Evolutionary conservation across 2,797 vertebrate species (phyloP).

Genomic region (Sebastes variabilis): DNA sequence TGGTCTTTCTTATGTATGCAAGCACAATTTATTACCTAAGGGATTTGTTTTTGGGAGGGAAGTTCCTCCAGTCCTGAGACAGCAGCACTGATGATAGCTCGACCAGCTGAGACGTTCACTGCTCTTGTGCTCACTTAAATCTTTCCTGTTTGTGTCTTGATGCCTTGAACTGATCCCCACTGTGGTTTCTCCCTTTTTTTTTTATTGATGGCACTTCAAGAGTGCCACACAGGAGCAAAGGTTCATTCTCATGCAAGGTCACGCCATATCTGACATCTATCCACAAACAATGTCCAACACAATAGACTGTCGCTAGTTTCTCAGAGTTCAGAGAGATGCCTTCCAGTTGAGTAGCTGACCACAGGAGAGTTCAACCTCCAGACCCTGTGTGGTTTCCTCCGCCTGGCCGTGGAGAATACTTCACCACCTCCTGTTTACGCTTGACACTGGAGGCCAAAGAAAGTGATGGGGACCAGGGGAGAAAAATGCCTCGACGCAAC

Average conservation of each 20-base stretch:
- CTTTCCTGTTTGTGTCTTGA: slow-evolving; percentile 47
- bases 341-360: slow-evolving; percentile 56
- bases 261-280: slow-evolving; percentile 35
- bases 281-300: slow-evolving; percentile 56
- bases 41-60: not conserved
- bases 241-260: slow-evolving; percentile 31
- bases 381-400: slow-evolving; percentile 64
- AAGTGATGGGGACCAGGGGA: slow-evolving; percentile 45
- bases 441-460: slow-evolving; percentile 48
- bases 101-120: slow-evolving; percentile 11
- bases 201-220: slow-evolving; percentile 2
- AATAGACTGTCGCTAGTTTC: slow-evolving; percentile 38
- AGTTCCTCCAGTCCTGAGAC: slow-evolving; percentile 1
- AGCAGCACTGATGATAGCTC: not conserved
- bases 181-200: not conserved
- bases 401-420: slow-evolving; percentile 48
- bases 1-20: slow-evolving; percentile 15
- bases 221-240: slow-evolving; percentile 13
- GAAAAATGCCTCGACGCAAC: slow-evolving; percentile 25
- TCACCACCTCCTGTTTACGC: slow-evolving; percentile 74
- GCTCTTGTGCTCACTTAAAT: slow-evolving; percentile 12
- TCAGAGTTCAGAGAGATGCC: slow-evolving; percentile 35
- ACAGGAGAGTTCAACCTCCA: slow-evolving; percentile 62
- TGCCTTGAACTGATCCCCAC: not conserved
- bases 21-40: slow-evolving; percentile 27